Conservation (phyloP, 2,888 invertebrate species). For the Mesoligia furuncula region DNA sequence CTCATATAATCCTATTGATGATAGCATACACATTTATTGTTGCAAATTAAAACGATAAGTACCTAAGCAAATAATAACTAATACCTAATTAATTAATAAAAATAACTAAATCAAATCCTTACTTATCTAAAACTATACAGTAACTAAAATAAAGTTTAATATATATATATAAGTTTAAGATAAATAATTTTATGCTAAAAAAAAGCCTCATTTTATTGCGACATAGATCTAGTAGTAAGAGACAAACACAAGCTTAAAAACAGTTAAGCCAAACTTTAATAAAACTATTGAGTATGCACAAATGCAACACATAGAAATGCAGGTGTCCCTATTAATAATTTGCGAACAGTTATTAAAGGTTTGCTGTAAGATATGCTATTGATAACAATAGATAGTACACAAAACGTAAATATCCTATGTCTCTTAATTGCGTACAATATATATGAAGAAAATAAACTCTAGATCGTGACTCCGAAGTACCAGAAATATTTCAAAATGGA, state of each 20-base stretch:
- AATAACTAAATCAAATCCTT: no score
- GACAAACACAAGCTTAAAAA: no score
- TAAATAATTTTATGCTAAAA: no score
- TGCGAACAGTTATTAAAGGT: no score
- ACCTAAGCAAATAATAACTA: no score
- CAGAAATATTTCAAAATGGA: conserved; percentile 77
- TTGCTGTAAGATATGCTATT: not conserved
- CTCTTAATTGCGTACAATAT: conserved; percentile 39
- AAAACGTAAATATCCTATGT: not conserved
- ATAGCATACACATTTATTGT: no score
- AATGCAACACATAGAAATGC: not conserved
- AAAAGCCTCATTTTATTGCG: not conserved
- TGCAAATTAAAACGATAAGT: no score
- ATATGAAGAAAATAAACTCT: conserved; percentile 46
- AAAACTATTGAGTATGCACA: not conserved
- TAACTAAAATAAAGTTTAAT: no score
- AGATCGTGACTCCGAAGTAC: conserved; percentile 78
- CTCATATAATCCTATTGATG: no score
- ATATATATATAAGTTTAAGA: no score
- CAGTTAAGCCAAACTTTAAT: not conserved
- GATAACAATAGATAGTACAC: not conserved
- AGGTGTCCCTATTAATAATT: not conserved
- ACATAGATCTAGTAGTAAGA: not conserved
- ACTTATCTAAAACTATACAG: no score
- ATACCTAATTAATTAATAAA: no score